Percentiles rank a stretch among this genome's conserved stretches.
Conservation (phyloP, 2,888 invertebrate species). For the Pyrgus malvae region DNA sequence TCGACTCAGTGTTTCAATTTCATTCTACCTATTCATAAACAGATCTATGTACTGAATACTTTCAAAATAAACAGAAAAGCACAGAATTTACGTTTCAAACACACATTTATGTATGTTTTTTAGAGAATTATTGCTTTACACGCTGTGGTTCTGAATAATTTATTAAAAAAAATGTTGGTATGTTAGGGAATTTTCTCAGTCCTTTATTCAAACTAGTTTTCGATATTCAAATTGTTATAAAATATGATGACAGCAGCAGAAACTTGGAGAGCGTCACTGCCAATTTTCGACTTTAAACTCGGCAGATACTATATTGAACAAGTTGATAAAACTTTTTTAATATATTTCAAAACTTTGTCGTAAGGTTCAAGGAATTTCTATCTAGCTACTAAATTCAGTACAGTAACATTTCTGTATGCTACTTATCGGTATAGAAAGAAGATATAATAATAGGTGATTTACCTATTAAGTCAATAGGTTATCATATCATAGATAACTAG, state of each 20-base stretch:
- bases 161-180: too few relatives aligned
- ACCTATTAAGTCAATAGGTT: too few relatives aligned
- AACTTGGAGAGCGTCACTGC: slow-evolving; percentile 26
- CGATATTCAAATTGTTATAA: slow-evolving; percentile 24
- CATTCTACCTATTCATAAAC: too few relatives aligned
- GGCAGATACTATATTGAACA: slow-evolving; percentile 26
- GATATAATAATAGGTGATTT: background rate
- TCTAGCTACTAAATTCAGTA: background rate
- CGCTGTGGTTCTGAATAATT: too few relatives aligned
- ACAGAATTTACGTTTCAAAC: too few relatives aligned
- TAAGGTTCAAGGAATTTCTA: slow-evolving; percentile 18
- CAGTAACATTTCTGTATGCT: background rate
- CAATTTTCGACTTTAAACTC: slow-evolving; percentile 31
- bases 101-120: too few relatives aligned
- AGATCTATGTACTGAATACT: too few relatives aligned
- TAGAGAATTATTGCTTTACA: too few relatives aligned
- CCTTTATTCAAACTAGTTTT: slow-evolving; percentile 13
- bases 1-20: too few relatives aligned
- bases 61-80: too few relatives aligned
- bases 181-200: slow-evolving; percentile 2
- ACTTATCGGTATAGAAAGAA: background rate
- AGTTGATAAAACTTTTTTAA: slow-evolving; percentile 32
- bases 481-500: too few relatives aligned
- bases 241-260: slow-evolving; percentile 88
- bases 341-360: slow-evolving; percentile 30